Evolutionary conservation across 2,888 invertebrate species (phyloP).

Genomic region (Omphaloscelis lunosa): DNA sequence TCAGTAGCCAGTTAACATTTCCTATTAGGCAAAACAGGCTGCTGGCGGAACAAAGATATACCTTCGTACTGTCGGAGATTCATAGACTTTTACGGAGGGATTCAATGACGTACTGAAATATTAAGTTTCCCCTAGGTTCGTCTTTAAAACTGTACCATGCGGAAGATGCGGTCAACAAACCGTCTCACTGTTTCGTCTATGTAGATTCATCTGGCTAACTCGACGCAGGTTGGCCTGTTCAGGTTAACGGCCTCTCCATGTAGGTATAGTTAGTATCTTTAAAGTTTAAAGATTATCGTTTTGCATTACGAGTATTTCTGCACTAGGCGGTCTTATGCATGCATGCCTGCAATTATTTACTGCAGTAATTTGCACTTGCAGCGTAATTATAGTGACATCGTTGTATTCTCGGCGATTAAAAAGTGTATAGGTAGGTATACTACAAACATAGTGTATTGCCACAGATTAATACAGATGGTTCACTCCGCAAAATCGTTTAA

Average conservation of each 20-base stretch:
- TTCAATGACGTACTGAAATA: conserved; percentile 29
- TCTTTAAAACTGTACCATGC: not conserved
- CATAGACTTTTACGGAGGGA: not conserved
- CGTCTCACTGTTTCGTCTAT: not conserved
- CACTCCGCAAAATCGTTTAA: no score
- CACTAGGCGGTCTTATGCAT: conserved; percentile 20
- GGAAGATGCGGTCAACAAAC: not conserved
- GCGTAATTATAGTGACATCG: conserved; percentile 47
- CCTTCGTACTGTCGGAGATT: not conserved
- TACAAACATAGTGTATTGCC: conserved; percentile 4
- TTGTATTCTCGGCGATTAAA: conserved; percentile 29
- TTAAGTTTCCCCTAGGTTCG: not conserved
- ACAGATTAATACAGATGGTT: no score
- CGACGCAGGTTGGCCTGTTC: not conserved
- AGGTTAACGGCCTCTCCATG: not conserved
- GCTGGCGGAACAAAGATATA: conserved; percentile 38
- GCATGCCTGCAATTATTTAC: conserved; percentile 35
- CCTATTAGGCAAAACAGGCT: conserved; percentile 60
- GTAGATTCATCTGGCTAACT: not conserved
- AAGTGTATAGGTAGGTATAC: conserved; percentile 1
- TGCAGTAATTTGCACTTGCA: conserved; percentile 54
- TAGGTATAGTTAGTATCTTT: not conserved
- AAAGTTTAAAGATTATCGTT: conserved; percentile 20
- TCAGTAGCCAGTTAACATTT: conserved; percentile 64
- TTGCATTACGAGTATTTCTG: conserved; percentile 31